Evolutionary conservation across 2,888 invertebrate genomes (phyloP).

Genomic region (Noctua janthe): DNA sequence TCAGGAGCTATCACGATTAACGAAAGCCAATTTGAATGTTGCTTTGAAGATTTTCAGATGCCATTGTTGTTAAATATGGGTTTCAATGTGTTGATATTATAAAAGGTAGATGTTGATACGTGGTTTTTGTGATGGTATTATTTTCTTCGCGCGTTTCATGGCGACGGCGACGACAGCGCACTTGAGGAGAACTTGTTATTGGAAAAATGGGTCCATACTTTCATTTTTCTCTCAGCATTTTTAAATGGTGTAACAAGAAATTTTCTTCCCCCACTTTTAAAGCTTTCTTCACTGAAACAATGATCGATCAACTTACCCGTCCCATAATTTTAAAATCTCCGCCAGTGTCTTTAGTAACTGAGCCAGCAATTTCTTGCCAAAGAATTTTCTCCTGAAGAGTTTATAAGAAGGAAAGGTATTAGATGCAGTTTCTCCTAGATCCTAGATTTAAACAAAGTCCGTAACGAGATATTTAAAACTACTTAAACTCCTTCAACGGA

Average conservation of each 20-base stretch:
- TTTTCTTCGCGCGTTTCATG: not conserved
- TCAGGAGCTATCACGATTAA: constrained; percentile 73
- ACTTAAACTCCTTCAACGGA: constrained; percentile 36
- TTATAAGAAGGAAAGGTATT: constrained; percentile 40
- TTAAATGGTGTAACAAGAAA: constrained; percentile 8
- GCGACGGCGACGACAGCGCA: too few species aligned
- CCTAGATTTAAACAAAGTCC: constrained; percentile 32
- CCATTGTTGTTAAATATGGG: constrained; percentile 27
- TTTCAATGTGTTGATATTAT: constrained; percentile 12
- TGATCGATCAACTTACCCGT: constrained; percentile 21
- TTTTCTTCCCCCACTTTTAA: not conserved
- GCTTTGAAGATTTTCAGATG: constrained; percentile 53
- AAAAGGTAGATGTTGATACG: not conserved
- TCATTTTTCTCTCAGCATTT: not conserved
- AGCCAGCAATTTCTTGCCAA: constrained; percentile 30
- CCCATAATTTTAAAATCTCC: constrained; percentile 29
- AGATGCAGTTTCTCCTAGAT: constrained; percentile 35
- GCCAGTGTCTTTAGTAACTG: constrained; percentile 18
- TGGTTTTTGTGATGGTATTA: not conserved
- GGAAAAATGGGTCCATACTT: not conserved
- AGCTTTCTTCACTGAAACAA: constrained; percentile 9
- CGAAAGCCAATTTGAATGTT: constrained; percentile 72
- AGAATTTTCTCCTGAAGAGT: constrained; percentile 32
- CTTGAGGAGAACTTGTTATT: not conserved
- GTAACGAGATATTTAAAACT: constrained; percentile 49